These are phyloP conservation scores for Synodontis membranacea DNA, from an alignment of 2,113 vertebrate species.

Conservation along the genomic window DNA sequence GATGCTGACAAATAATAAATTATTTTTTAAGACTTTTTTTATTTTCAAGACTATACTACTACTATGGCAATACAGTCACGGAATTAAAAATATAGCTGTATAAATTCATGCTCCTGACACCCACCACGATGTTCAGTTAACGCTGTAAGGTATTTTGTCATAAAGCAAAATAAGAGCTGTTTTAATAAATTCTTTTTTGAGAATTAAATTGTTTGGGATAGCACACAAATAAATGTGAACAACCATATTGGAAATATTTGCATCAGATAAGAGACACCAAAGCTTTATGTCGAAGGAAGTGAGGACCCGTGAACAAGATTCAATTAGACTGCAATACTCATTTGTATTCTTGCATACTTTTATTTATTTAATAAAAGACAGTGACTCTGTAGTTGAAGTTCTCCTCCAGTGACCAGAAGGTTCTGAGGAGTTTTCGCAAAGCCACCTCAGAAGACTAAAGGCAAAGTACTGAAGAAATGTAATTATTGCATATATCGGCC, in stretches of 20 bases:
- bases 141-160: too few species aligned
- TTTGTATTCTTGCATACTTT: neutral
- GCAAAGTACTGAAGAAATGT: neutral
- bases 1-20: too few species aligned
- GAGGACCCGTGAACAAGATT: neutral
- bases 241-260: neutral
- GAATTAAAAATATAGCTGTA: too few species aligned
- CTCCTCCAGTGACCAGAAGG: neutral
- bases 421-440: neutral
- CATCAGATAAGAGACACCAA: neutral
- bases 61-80: too few species aligned
- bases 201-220: too few species aligned
- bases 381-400: neutral
- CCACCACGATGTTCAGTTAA: too few species aligned
- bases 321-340: neutral
- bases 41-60: too few species aligned
- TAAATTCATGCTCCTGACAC: too few species aligned
- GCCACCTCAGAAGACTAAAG: neutral
- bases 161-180: too few species aligned
- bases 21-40: too few species aligned
- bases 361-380: neutral
- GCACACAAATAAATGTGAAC: neutral
- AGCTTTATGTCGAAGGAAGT: neutral
- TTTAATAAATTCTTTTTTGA: too few species aligned
- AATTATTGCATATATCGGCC: neutral